Conservation (phyloP, 1,140 invertebrate species). For the Microplitis mediator region DNA sequence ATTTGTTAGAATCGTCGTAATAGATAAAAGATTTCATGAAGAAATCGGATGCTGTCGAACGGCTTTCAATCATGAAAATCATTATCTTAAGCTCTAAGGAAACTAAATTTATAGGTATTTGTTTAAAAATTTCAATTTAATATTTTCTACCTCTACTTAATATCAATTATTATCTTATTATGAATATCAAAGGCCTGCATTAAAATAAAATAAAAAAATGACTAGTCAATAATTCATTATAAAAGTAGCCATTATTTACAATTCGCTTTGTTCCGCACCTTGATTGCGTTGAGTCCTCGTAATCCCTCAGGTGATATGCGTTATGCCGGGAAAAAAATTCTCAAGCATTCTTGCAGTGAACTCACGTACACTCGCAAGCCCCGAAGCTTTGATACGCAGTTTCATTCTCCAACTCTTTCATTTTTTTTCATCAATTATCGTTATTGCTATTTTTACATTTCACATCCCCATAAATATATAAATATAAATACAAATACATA, state of each 20-base stretch:
- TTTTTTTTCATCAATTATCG: not conserved
- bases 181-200: no score
- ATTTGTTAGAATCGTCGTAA: no score
- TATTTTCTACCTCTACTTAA: no score
- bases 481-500: no score
- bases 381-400: not conserved
- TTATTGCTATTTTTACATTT: not conserved
- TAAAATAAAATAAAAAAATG: not conserved
- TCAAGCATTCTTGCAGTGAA: slow-evolving; percentile 16
- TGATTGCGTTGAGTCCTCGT: not conserved
- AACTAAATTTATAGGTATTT: no score
- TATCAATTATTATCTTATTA: no score
- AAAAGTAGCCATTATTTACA: not conserved
- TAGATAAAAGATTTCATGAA: no score
- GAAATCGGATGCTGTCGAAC: no score
- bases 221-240: not conserved
- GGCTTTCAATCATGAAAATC: no score
- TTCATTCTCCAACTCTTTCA: slow-evolving; percentile 3
- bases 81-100: no score
- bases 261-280: not conserved
- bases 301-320: not conserved
- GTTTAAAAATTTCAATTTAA: no score
- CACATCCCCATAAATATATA: not conserved
- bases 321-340: not conserved
- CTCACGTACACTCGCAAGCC: slow-evolving; percentile 10